Evolutionary conservation across 2,797 vertebrate genomes (phyloP), one percentile per base, ranked within the genome.

Genomic region (Spondyliosoma cantharus): DNA sequence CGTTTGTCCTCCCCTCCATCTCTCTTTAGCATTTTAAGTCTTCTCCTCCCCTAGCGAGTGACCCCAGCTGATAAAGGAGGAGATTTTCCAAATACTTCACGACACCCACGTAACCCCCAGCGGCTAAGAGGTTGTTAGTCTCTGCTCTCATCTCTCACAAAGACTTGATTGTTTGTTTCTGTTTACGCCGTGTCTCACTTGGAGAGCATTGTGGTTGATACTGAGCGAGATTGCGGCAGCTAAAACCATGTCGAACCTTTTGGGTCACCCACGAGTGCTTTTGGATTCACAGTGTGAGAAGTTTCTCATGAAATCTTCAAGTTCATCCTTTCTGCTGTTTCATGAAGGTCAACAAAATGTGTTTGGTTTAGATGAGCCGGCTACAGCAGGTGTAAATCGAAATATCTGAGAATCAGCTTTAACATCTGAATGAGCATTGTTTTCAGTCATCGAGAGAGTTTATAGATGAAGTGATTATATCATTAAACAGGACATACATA

Each of bases 31-130:
- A 93, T 93, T 90, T 93, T 69, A 90, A 91, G 85, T 86, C 86
- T 72, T 88, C 90, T 90, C 85, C 86, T 90, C 81, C 88, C 79
- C 59, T 3, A 81, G 82, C 81, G 5, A 83, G 84, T 82, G 81
- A 87, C 89, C 83, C 72, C 80, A 52, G 42, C 87, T 86, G 89
- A 86, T 89, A 85, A 81, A 88, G 71, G 62, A 82, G 87, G 86
- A 93, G 92, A 94, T 94, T 92, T 91, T 94, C 88, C 64, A 91
- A 93, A 95, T 93, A 90, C 87, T 93, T 94, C 89, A 73, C 87
- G 48, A 90, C 92, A 83, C 93, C 94, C 94, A 95, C 93, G 12
- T 70, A 82, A 75, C 81, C 88, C 84, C 85, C 72, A 42, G 76
- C 32, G 63, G 88, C 87, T 77, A 43, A 78, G 71, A 81, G 70